Percentiles rank a stretch among this genome's conserved stretches.
Evolutionary conservation across 2,888 invertebrate species (phyloP).

Genomic region (Brachycybe producta): DNA sequence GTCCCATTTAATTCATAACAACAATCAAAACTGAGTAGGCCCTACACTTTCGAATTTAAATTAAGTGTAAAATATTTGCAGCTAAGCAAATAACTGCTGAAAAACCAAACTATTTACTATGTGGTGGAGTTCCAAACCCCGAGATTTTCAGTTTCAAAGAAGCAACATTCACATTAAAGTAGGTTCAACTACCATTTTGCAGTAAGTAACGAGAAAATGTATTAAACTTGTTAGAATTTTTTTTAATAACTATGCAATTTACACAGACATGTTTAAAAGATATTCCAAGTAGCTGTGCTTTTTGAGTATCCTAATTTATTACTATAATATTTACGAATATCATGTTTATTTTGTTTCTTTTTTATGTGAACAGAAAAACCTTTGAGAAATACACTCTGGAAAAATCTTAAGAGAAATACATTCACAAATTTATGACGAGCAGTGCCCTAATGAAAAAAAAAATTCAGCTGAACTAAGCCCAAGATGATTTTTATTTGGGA

Average conservation of each 20-base stretch:
- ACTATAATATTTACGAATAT: not conserved
- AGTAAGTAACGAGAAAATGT: not conserved
- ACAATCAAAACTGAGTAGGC: not conserved
- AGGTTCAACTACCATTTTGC: not conserved
- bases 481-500: no score
- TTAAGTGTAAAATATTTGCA: not conserved
- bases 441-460: no score
- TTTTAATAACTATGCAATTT: not conserved
- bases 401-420: no score
- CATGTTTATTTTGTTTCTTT: no score
- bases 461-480: no score
- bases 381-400: no score
- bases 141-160: slow-evolving; percentile 7
- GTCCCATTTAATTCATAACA: not conserved
- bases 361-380: no score
- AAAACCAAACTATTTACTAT: not conserved
- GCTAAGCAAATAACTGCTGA: not conserved
- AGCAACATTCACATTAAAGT: slow-evolving; percentile 6
- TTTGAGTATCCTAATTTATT: not conserved
- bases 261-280: not conserved
- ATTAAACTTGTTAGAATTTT: not conserved
- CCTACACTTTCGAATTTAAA: not conserved
- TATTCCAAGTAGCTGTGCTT: not conserved
- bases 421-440: no score
- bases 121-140: slow-evolving; percentile 8